Base-by-base conservation (phyloP, 2,888 invertebrate species). In the Trachelus tabidus region DNA sequence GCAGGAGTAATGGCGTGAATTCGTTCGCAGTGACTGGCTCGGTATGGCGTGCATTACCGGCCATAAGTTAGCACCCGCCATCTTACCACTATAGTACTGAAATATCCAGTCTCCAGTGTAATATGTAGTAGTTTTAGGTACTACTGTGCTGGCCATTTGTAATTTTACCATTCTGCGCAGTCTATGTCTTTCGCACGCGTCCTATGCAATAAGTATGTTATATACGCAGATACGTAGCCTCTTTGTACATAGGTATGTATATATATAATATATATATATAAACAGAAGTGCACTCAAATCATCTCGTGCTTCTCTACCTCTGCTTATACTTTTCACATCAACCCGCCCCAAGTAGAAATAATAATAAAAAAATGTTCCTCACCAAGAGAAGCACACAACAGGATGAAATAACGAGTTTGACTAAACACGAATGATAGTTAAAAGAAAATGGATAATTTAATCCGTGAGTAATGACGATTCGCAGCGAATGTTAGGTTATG, bases 1-100 rank as follows among this genome's bases (percentile, higher is more conserved):
- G 71, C 71, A 34, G 71, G 71, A 56, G 56, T 56, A 23, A 56
- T 56, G 23, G 56, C 56, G 56, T 56, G 56, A 34, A 71, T 71
- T 71, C 71, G 71, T 71, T 71, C 71, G 71, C 15, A 71, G 4
- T 71, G 71, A 71, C 71, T 71, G 71, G 31, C 71, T 71, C 71
- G 33, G 71, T 71, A 71, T 71, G 71, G 71, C 71, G 31, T 71
- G 33, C 71, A 71, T 71, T 71, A 71, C 71, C 71, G 71, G 71
- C 71, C 71, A 34, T 71, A 71, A 71, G 71, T 71, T 71, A 71
- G 33, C 71, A 23, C 71, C 71, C 71, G 71, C 71, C 71, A 71
- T 34, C 71, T 71, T 71, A 34, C 71, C 34, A 6, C 71, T 31
- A 71, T 71, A 71, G 12, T 33, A 71, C 71, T 34, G 71, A 34